Evolutionary conservation across 2,113 vertebrate genomes (phyloP).

Genomic region (Spilogale gracilis): DNA sequence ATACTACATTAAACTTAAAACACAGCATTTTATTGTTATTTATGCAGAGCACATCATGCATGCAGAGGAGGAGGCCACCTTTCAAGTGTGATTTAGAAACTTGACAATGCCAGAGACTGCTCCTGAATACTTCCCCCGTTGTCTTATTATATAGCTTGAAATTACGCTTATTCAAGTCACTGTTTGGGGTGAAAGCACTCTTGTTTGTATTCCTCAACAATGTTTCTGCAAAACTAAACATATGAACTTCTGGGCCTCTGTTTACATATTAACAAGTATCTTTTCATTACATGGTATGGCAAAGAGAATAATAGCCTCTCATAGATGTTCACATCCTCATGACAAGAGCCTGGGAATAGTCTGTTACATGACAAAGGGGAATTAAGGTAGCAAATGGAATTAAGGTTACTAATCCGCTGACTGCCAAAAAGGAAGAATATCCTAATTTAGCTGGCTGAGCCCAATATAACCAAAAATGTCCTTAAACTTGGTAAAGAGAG

Average conservation of each 20-base stretch:
- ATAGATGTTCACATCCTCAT: neutral
- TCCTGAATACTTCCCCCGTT: neutral
- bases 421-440: neutral
- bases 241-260: neutral
- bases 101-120: neutral
- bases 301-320: neutral
- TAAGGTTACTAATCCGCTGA: neutral
- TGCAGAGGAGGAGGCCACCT: slow-evolving; percentile 23
- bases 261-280: neutral
- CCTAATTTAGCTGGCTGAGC: neutral
- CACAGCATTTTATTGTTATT: slow-evolving; percentile 59
- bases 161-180: neutral
- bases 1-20: slow-evolving; percentile 64
- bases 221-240: neutral
- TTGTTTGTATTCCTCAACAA: neutral
- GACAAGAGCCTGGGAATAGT: neutral
- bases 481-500: neutral
- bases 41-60: slow-evolving; percentile 24
- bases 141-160: neutral
- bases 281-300: neutral
- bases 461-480: neutral
- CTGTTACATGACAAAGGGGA: neutral
- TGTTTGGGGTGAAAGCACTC: neutral
- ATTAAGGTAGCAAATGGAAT: neutral
- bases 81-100: slow-evolving; percentile 70